Conservation (phyloP, 2,888 invertebrate genomes). For the Rosalia funebris region DNA sequence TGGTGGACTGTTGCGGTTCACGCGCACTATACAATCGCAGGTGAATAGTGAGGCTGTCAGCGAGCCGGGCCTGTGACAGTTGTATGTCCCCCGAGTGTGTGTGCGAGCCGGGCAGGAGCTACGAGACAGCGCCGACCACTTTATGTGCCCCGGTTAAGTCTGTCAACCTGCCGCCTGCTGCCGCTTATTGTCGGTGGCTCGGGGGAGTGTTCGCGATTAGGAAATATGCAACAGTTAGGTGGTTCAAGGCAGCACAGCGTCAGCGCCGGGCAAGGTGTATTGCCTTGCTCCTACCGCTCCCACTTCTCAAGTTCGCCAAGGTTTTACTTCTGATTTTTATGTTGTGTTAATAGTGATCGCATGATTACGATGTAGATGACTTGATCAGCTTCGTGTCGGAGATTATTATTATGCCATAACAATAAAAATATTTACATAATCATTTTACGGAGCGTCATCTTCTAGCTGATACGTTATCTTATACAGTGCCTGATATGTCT, state of each 20-base stretch:
- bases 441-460: no score
- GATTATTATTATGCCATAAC: slow-evolving; percentile 1
- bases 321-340: not conserved
- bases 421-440: slow-evolving; percentile 17
- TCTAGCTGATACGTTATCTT: no score
- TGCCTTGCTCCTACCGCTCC: no score
- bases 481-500: no score
- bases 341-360: slow-evolving; percentile 9
- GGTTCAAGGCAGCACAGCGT: slow-evolving; percentile 20
- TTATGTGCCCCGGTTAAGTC: slow-evolving; percentile 50
- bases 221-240: slow-evolving; percentile 10
- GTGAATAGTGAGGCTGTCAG: slow-evolving; percentile 52
- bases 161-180: slow-evolving; percentile 50
- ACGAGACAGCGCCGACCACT: slow-evolving; percentile 51
- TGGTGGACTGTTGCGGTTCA: slow-evolving; percentile 47
- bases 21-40: slow-evolving; percentile 47
- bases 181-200: slow-evolving; percentile 25
- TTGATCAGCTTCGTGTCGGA: slow-evolving; percentile 11
- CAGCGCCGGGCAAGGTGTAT: slow-evolving; percentile 23
- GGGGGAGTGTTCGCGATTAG: slow-evolving; percentile 24
- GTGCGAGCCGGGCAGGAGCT: slow-evolving; percentile 44
- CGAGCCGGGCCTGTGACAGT: slow-evolving; percentile 49
- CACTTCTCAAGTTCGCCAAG: slow-evolving; percentile 14
- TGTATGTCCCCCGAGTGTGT: slow-evolving; percentile 47
- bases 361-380: slow-evolving; percentile 18